Percentiles rank a stretch among this genome's conserved stretches.
These are phyloP conservation scores for Seriola dumerili DNA, from an alignment of 2,113 vertebrate genomes.

Conservation along the genomic window DNA sequence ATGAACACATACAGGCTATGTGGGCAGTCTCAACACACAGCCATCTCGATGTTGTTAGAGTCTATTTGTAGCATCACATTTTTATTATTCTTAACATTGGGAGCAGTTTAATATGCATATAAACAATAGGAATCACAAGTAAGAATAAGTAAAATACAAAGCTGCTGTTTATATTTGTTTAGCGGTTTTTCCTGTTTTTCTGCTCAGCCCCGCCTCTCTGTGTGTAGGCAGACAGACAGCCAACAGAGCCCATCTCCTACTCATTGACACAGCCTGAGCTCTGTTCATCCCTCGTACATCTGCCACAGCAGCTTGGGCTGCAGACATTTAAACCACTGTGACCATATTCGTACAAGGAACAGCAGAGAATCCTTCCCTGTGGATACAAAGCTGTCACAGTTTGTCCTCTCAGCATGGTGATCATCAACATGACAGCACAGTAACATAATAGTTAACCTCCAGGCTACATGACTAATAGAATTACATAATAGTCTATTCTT, in stretches of 20 bases:
- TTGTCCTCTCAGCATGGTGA: background rate
- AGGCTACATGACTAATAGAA: constrained; percentile 23
- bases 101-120: background rate
- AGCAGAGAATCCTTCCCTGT: background rate
- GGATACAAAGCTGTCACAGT: background rate
- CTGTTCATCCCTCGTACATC: constrained; percentile 49
- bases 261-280: constrained; percentile 41
- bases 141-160: background rate
- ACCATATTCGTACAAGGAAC: constrained; percentile 15
- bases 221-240: constrained; percentile 27
- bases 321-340: constrained; percentile 33
- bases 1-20: background rate
- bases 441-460: background rate
- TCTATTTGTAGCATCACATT: background rate
- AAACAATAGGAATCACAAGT: background rate
- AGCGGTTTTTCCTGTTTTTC: constrained; percentile 55
- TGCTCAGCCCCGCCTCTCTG: constrained; percentile 48
- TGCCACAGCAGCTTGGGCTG: constrained; percentile 36
- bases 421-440: constrained; percentile 22
- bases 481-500: constrained; percentile 36
- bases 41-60: background rate
- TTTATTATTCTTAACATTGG: background rate
- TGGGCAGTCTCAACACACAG: background rate
- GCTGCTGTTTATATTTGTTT: background rate
- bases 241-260: constrained; percentile 25